phyloP scores from a whole-genome alignment of 2,113 vertebrate genomes.

The Xiphophorus couchianus region DNA sequence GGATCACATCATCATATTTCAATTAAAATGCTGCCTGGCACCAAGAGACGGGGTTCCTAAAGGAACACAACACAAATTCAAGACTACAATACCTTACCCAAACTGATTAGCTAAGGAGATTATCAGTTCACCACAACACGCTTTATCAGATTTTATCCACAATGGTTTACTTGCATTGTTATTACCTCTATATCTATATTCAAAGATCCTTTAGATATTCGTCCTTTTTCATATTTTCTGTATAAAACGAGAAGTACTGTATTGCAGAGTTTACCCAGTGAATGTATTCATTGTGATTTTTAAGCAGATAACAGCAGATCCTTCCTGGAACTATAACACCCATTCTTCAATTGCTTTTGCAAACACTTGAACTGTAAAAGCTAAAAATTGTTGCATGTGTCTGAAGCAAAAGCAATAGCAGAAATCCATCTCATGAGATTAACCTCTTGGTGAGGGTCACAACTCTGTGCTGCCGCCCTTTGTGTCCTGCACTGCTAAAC shows the following conservation, averaged over 20 bases:
- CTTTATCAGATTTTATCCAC: no score
- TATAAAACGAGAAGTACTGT: background rate
- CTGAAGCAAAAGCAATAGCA: conserved; percentile 36
- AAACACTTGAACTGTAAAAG: conserved; percentile 39
- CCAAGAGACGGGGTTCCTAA: no score
- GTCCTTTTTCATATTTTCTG: no score
- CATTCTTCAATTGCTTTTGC: conserved; percentile 5
- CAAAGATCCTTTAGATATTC: no score
- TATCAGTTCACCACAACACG: no score
- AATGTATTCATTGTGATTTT: conserved; percentile 7
- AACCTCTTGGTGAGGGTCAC: conserved; percentile 56
- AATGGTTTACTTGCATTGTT: no score
- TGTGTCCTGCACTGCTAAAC: conserved; percentile 44
- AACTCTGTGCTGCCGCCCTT: conserved; percentile 36
- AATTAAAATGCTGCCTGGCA: no score
- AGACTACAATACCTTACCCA: no score
- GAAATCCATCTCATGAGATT: conserved; percentile 60
- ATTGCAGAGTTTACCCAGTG: background rate
- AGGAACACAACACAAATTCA: no score
- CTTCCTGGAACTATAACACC: background rate
- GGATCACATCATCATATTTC: no score
- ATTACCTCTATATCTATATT: no score
- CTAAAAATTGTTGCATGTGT: conserved; percentile 11
- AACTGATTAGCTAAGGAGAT: no score
- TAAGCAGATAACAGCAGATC: conserved; percentile 3